Evolutionary conservation across 2,113 vertebrate genomes (phyloP), one percentile per base, ranked within the genome.

Genomic region (Anolis sagrei): DNA sequence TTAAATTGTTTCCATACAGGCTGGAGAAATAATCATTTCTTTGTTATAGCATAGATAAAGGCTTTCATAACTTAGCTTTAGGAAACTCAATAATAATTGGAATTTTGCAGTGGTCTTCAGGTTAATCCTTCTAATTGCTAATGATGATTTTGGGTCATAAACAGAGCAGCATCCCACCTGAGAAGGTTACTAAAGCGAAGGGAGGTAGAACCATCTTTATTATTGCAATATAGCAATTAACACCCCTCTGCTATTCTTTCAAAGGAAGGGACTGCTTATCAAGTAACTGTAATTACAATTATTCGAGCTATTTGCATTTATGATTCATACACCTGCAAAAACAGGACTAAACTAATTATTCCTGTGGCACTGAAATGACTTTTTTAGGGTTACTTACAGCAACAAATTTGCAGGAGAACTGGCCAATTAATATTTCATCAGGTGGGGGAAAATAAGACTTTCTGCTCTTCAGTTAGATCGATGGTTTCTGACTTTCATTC

Each of bases 371-470:
- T 73, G 29, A 79, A 73, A 85, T 73, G 29, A 79, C 68, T 72
- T 72, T 44, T 85, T 85, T 72, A 73, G 83, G 18, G 27, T 78
- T 85, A 85, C 64, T 49, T 25, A 48, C 27, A 85, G 76, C 84
- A 85, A 80, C 29, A 32, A 74, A 48, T 7, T 32, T 73, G 4
- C 19, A 49, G 68, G 21, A 64, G 23, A 74, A 62, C 29, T 80
- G 11, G 54, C 34, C 51, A 51, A 44, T 61, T 25, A 77, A 27
- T 48, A 80, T 79, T 77, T 79, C 72, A 79, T 80, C 58, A 49
- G 5, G 7, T 16, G 58, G 34, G 8, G 27, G 19, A 25, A 70
- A 23, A 61, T 61, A 79, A 79, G 77, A 7, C 39, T 72, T 25
- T 76, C 66, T 80, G 39, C 7, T 79, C 49, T 74, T 77, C 34